Evolutionary conservation across 2,797 vertebrate genomes (phyloP).

Genomic region (Rallus crepitans): DNA sequence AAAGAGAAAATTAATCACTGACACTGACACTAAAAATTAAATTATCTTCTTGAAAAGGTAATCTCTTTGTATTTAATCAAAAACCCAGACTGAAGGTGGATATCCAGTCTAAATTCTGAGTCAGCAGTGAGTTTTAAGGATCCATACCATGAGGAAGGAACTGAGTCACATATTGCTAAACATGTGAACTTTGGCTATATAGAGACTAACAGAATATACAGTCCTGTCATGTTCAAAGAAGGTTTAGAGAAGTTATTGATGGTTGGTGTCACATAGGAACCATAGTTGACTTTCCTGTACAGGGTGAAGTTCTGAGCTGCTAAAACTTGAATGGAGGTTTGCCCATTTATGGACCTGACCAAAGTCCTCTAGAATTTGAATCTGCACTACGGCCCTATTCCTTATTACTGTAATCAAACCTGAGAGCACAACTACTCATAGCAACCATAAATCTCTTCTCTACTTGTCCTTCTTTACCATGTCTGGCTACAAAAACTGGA

Average conservation of each 20-base stretch:
- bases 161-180: neutral
- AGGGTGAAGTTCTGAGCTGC: neutral
- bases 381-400: neutral
- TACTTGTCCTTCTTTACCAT: neutral
- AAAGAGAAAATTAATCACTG: constrained; percentile 4
- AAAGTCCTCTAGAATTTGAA: neutral
- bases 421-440: neutral
- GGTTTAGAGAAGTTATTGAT: neutral
- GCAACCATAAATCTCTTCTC: neutral
- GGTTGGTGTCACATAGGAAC: neutral
- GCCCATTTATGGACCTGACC: neutral
- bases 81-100: neutral
- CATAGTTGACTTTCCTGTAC: neutral
- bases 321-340: neutral
- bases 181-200: neutral
- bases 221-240: neutral
- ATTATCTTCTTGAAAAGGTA: neutral
- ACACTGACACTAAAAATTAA: neutral
- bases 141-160: neutral
- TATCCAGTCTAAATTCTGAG: neutral
- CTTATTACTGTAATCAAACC: neutral
- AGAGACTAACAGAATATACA: neutral
- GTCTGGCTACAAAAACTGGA: neutral
- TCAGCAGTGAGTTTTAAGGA: neutral
- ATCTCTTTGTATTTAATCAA: neutral